Percentiles rank a stretch among this genome's conserved stretches.
Evolutionary conservation across 2,113 vertebrate species (phyloP).

Genomic region (Cinclus mexicanus): DNA sequence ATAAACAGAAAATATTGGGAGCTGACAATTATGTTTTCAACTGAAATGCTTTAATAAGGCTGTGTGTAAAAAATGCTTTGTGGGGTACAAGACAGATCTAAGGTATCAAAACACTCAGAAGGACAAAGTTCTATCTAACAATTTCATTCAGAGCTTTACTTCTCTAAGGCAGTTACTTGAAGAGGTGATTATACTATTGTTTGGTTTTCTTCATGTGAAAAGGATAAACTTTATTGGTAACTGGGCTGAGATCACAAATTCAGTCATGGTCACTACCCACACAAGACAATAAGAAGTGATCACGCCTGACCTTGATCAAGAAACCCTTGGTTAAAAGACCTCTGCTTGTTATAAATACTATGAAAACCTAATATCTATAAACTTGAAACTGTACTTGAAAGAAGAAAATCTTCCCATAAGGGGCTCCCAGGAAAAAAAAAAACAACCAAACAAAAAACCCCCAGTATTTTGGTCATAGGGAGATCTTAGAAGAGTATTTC

Average conservation of each 20-base stretch:
- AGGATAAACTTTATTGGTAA: neutral
- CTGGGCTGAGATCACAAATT: neutral
- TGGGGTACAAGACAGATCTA: neutral
- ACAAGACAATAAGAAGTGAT: neutral
- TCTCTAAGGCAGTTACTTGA: neutral
- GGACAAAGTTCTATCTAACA: neutral
- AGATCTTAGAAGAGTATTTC: neutral
- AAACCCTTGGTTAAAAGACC: neutral
- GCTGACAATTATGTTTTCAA: neutral
- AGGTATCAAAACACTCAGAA: neutral
- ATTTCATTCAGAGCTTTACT: neutral
- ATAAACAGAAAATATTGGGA: neutral
- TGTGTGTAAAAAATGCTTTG: neutral
- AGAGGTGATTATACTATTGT: neutral
- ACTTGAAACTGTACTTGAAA: neutral
- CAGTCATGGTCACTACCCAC: neutral
- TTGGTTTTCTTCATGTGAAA: neutral
- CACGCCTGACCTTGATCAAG: neutral
- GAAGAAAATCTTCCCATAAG: neutral
- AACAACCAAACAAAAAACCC: too few relatives aligned
- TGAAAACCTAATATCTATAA: neutral
- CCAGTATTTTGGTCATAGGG: neutral
- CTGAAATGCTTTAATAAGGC: neutral
- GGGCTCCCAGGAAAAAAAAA: accelerated
- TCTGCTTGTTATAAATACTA: neutral